These are phyloP conservation scores for Ceuthmochares aereus DNA, from an alignment of 2,113 vertebrate genomes.

Conservation along the genomic window DNA sequence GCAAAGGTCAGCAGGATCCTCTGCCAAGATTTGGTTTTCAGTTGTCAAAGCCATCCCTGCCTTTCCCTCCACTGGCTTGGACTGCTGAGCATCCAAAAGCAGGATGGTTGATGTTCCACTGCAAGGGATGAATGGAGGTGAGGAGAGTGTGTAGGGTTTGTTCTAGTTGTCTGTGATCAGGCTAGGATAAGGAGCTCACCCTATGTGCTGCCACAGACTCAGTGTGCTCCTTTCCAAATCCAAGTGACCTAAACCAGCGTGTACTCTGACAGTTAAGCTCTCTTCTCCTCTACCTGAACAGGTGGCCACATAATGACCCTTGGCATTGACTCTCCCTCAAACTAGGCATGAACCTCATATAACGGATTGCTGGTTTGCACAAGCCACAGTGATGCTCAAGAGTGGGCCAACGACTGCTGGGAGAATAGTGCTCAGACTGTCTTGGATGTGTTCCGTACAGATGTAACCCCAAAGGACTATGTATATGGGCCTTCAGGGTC, in stretches of 20 bases:
- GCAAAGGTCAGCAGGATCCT: slow-evolving; percentile 5
- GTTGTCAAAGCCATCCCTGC: not conserved
- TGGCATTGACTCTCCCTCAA: not conserved
- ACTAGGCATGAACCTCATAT: not conserved
- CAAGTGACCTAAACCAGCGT: not conserved
- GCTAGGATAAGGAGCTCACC: not conserved
- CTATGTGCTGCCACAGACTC: not conserved
- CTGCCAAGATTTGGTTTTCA: slow-evolving; percentile 23
- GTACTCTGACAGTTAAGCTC: not conserved
- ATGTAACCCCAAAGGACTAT: too few species aligned
- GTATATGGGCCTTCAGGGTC: too few species aligned
- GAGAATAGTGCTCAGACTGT: too few species aligned
- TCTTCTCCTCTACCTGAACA: not conserved
- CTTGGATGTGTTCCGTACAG: too few species aligned
- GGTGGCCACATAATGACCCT: not conserved
- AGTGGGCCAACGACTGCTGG: too few species aligned
- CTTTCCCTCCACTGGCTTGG: not conserved
- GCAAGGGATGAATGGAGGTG: not conserved
- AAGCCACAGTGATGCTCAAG: too few species aligned
- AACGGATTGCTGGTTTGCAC: too few species aligned
- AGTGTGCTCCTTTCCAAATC: not conserved
- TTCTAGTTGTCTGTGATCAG: not conserved
- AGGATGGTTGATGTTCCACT: not conserved
- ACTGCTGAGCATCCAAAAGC: not conserved
- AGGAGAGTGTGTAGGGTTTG: not conserved